Base-by-base conservation (phyloP, 2,797 vertebrate species). In the Rhabdomys pumilio region DNA sequence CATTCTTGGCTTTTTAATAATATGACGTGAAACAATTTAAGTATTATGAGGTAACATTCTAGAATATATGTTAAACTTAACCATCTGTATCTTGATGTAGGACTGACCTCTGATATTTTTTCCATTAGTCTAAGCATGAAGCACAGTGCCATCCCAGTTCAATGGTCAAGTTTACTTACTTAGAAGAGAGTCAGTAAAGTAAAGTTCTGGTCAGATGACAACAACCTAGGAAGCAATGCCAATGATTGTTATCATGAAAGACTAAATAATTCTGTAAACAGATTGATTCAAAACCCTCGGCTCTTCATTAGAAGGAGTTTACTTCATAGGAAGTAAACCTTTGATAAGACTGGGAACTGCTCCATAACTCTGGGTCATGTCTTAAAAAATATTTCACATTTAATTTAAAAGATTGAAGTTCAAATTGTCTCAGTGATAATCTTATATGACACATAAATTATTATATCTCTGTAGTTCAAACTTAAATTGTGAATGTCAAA, bases 341-440 rank as follows among this genome's bases (percentile, higher is more conserved):
- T n/a, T 92, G 76, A 86, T 15, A 41, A 57, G 22, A 26, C 0
- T 44, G 10, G n/a, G 13, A 4, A 92, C 22, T 69, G n/a, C 24
- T 65, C 31, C 15, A 26, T 84, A 50, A 50, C 20, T 97, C 88
- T 91, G 20, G 44, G 59, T 75, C 86, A 11, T 31, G 8, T 47
- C 26, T 87, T 87, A 61, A 82, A 50, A 63, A 84, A 79, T 83
- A 44, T 59, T 83, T 84, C 81, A 63, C 31, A 82, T 94, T 81
- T 65, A 81, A 47, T 29, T 53, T 31, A 81, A 26, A 14, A 13
- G 15, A 86, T 72, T 19, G 11, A 38, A 57, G 6, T 29, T 73
- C 44, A 95, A 86, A 94, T 85, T 79, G 65, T 92, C 19, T 59
- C 41, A 7, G 0, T 20, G 85, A 24, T 86, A 55, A 26, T 91